Evolutionary conservation across 1,140 invertebrate genomes (phyloP).

Genomic region (Lepidostoma basale): DNA sequence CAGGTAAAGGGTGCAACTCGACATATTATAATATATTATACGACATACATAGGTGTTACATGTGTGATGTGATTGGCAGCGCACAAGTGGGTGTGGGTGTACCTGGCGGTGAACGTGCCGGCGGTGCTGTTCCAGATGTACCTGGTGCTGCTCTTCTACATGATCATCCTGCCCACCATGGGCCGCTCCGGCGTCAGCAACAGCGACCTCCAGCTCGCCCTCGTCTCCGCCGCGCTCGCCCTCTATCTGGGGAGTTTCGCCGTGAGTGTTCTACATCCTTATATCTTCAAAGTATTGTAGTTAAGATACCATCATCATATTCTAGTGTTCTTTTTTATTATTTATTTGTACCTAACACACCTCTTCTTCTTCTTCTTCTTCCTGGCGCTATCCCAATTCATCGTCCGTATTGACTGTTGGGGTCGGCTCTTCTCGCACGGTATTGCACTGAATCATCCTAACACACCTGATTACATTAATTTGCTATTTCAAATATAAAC

Average conservation of each 20-base stretch:
- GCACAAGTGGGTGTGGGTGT: constrained; percentile 40
- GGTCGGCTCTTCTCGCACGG: too few relatives aligned
- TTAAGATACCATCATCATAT: background rate
- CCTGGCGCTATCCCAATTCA: too few relatives aligned
- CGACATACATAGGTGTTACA: too few relatives aligned
- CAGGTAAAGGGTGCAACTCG: constrained; percentile 19
- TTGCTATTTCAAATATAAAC: too few relatives aligned
- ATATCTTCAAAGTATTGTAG: background rate
- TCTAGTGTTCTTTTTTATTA: background rate
- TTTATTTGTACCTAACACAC: background rate
- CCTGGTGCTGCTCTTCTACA: constrained; percentile 23
- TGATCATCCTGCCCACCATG: constrained; percentile 26
- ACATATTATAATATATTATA: background rate
- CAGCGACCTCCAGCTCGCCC: constrained; percentile 31
- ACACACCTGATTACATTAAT: too few relatives aligned
- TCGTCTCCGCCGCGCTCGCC: constrained; percentile 10
- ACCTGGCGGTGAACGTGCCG: constrained; percentile 36
- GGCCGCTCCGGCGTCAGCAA: constrained; percentile 38
- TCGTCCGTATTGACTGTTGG: too few relatives aligned
- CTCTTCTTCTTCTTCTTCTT: too few relatives aligned
- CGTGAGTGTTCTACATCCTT: constrained; percentile 11
- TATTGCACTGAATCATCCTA: too few relatives aligned
- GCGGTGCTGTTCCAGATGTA: constrained; percentile 26
- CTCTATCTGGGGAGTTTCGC: constrained; percentile 23
- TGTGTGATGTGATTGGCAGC: constrained; percentile 25